Conservation (phyloP, 2,888 invertebrate species). For the Hydraecia micacea region DNA sequence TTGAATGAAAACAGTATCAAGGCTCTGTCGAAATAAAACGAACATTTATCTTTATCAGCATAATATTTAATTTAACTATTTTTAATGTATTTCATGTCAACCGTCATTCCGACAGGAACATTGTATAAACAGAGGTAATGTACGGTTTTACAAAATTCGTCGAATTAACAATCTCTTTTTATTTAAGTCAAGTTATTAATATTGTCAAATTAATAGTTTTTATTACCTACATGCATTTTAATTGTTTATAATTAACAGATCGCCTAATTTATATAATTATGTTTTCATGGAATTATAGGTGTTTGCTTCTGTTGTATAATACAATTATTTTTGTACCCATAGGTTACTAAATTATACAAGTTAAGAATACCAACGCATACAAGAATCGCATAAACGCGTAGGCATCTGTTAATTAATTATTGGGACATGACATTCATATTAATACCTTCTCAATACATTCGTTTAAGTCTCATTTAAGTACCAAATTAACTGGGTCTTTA, state of each 20-base stretch:
- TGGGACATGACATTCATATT: conserved; percentile 50
- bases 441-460: conserved; percentile 62
- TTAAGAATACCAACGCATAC: conserved; percentile 18
- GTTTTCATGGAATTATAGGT: conserved; percentile 12
- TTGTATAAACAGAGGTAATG: conserved; percentile 68
- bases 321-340: conserved; percentile 53
- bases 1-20: neutral
- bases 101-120: conserved; percentile 58
- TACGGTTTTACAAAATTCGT: conserved; percentile 61
- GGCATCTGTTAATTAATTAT: conserved; percentile 36
- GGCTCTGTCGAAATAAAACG: conserved; percentile 54
- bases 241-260: conserved; percentile 46
- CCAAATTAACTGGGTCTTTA: conserved; percentile 53
- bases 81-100: conserved; percentile 56
- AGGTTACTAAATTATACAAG: conserved; percentile 13
- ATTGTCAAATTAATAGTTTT: conserved; percentile 41
- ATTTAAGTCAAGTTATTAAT: conserved; percentile 32
- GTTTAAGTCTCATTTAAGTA: conserved; percentile 61
- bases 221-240: conserved; percentile 53
- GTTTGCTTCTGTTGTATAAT: conserved; percentile 14
- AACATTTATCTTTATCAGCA: conserved; percentile 56
- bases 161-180: conserved; percentile 43
- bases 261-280: conserved; percentile 27
- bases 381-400: neutral
- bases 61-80: conserved; percentile 62